Evolutionary conservation across 2,888 invertebrate genomes (phyloP), one percentile per base, ranked within the genome.

Genomic region (Dryadula phaetusa): DNA sequence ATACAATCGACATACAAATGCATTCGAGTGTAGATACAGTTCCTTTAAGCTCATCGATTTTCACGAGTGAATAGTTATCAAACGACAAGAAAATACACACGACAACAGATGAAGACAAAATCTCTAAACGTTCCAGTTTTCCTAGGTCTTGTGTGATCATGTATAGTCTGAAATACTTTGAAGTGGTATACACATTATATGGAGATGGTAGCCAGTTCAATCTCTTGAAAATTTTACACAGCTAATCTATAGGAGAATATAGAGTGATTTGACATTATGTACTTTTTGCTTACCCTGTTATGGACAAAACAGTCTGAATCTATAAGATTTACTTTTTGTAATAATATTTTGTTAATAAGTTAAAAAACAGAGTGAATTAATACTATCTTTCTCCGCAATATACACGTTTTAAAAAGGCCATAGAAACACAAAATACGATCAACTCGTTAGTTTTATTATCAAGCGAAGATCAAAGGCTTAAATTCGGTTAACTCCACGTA

Each of bases 21-120:
- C 70, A 65, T 62, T 40, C 62, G 40, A 70, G 62, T 44, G 64
- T 18, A 34, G 42, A 49, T 58, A 52, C 58, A 28, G 60, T 65
- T 66, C 58, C 69, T 66, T 22, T 58, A 62, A 62, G 61, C 56
- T 32, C 62, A 37, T 40, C 61, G 68, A 69, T 61, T 61, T 66
- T 70, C 63, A 66, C 70, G 63, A 61, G 49, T 68, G 61, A 70
- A 63, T 70, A 66, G 62, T 66, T 54, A 67, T 70, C 67, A 67
- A 67, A 66, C 66, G 67, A 32, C 42, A 67, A 62, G 61, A 67
- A 63, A 60, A 65, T 65, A 62, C 52, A 62, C 16, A 65, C 28
- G 37, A 56, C n/a, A 22, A 56, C 40, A 46, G 12, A 56, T 47
- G 44, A 16, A 46, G 44, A 56, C 56, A 56, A 53, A 62, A 62